These are phyloP conservation scores for Caenorhabditis remanei DNA, from an alignment of 1,140 invertebrate genomes.

Conservation along the genomic window DNA sequence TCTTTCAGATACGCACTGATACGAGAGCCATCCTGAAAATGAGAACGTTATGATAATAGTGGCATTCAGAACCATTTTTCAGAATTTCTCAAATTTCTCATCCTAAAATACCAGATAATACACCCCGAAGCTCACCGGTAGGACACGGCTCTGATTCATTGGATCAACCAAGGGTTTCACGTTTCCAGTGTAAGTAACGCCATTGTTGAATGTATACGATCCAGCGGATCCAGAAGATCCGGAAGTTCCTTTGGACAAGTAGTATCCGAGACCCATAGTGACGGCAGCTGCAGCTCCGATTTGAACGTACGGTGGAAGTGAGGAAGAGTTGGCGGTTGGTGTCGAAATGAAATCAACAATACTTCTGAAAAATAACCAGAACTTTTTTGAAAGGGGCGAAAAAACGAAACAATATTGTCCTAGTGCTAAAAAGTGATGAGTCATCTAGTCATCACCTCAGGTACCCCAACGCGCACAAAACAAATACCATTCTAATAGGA, in stretches of 20 bases:
- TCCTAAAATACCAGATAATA: too few species aligned
- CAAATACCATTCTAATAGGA: neutral
- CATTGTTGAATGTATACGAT: neutral
- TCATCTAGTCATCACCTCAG: neutral
- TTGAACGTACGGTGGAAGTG: conserved; percentile 29
- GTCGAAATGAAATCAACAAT: conserved; percentile 48
- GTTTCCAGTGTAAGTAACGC: conserved; percentile 22
- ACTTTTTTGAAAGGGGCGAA: neutral
- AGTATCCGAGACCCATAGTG: conserved; percentile 65
- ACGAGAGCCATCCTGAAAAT: conserved; percentile 87
- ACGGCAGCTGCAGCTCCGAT: conserved; percentile 60
- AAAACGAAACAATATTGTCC: too few species aligned
- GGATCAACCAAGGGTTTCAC: conserved; percentile 85
- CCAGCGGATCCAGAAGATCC: neutral
- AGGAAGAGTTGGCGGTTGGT: conserved; percentile 12
- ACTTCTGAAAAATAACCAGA: neutral
- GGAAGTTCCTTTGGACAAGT: conserved; percentile 48
- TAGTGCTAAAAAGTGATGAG: neutral
- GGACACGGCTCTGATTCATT: conserved; percentile 83
- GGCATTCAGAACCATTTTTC: neutral
- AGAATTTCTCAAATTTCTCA: neutral
- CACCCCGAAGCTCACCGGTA: conserved; percentile 81
- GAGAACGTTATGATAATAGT: conserved; percentile 64
- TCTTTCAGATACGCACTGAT: conserved; percentile 91
- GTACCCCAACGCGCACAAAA: neutral